Base-by-base conservation (phyloP, 2,888 invertebrate species). In the Drosophila fungiperda region DNA sequence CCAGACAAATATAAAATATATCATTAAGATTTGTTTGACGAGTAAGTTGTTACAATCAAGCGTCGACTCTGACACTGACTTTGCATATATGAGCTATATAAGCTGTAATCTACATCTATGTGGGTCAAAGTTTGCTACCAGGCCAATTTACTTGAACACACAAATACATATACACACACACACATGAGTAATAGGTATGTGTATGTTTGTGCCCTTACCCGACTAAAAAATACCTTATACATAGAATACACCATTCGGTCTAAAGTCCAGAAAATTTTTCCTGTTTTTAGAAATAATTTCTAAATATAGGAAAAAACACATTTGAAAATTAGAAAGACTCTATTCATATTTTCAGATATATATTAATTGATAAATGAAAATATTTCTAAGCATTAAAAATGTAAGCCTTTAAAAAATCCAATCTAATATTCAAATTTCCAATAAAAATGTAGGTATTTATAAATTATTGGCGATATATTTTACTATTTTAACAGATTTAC, bases 41-140 rank as follows among this genome's bases (percentile, higher is more conserved):
- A 75, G 63, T 78, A 78, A 78, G 78, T 78, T 78, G 68, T 68
- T 57, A 73, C 62, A 60, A 64, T 68, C 60, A 36, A 38, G 1
- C 33, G 48, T 58, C 54, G 74, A 36, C 55, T 73, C 79, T 66
- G 73, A 73, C 64, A 73, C 78, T 79, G 78, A 78, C 78, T 81
- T 62, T 78, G 78, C 81, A 78, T 35, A 75, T 64, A 54, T 36
- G 15, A 42, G 40, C 55, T 65, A 38, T 42, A 23, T 48, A 36
- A 40, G 36, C 59, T 29, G 52, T 42, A 79, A 78, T 73, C 70
- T 57, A 11, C 53, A 64, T 76, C 80, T 68, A 78, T 66, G 77
- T 78, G 60, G 78, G 78, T 78, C 78, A 78, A 80, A 78, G 78
- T 80, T 78, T 76, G 81, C 81, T 48, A 36, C 33, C 64, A 72